A percentile compares a stretch with the other conserved stretches of the same genome.
Conservation (phyloP, 2,797 vertebrate genomes). For the Pipistrellus kuhlii region DNA sequence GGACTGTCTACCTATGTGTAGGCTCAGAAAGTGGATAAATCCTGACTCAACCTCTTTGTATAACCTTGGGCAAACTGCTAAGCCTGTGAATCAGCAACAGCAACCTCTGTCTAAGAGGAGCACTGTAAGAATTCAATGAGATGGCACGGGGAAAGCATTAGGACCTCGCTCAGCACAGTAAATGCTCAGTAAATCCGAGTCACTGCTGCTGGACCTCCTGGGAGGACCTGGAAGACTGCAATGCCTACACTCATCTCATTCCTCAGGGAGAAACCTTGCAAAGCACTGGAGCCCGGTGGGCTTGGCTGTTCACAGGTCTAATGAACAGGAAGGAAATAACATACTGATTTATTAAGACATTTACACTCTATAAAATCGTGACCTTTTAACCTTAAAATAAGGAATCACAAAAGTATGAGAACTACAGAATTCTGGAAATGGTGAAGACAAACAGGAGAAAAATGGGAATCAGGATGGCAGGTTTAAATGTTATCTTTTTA, state of each 20-base stretch:
- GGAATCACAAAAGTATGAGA: background rate
- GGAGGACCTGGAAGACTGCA: background rate
- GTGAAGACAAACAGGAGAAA: background rate
- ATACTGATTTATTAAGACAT: background rate
- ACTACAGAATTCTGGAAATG: background rate
- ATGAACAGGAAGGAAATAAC: background rate
- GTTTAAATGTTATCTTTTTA: background rate
- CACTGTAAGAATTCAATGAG: background rate
- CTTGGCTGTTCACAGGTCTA: background rate
- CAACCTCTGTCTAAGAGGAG: background rate
- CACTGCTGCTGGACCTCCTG: background rate
- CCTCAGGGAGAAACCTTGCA: background rate
- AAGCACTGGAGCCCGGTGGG: background rate
- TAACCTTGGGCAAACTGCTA: background rate
- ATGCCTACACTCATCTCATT: background rate
- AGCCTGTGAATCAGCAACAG: background rate
- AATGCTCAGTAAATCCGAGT: conserved; percentile 10
- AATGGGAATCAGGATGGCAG: background rate
- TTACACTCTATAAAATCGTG: background rate
- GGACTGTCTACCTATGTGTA: background rate
- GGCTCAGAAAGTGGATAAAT: background rate
- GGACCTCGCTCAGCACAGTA: background rate
- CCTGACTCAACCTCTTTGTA: background rate
- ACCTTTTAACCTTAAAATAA: conserved; percentile 18
- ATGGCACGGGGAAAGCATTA: background rate